These are phyloP conservation scores for Montipora capricornis DNA, from an alignment of 64 coral and sea anemone species.

Conservation along the genomic window DNA sequence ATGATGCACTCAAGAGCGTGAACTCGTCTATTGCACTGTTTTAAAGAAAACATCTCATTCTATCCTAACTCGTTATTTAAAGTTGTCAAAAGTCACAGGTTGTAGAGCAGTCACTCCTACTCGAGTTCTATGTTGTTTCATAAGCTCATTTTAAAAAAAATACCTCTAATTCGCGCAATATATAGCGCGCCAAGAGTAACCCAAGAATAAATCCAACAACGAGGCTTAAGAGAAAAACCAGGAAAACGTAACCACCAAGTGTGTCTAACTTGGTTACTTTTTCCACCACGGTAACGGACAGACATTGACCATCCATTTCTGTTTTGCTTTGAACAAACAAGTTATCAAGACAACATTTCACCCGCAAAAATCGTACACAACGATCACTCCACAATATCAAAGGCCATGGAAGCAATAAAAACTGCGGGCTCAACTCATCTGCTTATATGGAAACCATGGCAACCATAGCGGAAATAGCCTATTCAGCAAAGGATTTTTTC, in stretches of 20 bases:
- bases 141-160: neutral
- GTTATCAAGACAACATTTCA: neutral
- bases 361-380: neutral
- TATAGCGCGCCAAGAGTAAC: constrained; percentile 73
- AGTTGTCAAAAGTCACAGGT: too few relatives aligned
- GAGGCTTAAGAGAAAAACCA: constrained; percentile 73
- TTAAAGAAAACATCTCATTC: too few relatives aligned
- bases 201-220: constrained; percentile 76
- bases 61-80: too few relatives aligned
- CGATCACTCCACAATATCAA: too few relatives aligned
- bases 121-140: too few relatives aligned
- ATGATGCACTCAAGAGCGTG: too few relatives aligned
- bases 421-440: neutral
- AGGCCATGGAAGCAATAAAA: neutral
- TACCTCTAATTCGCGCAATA: constrained; percentile 90
- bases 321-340: constrained; percentile 1
- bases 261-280: constrained; percentile 73
- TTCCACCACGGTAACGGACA: constrained; percentile 80
- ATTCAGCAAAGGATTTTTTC: neutral
- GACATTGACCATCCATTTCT: constrained; percentile 71
- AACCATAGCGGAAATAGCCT: neutral
- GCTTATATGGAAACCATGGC: neutral
- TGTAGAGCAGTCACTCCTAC: too few relatives aligned
- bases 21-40: too few relatives aligned
- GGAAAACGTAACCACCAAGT: constrained; percentile 88